Base-by-base conservation (phyloP, 2,888 invertebrate species). In the Dasysyrphus tricinctus region DNA sequence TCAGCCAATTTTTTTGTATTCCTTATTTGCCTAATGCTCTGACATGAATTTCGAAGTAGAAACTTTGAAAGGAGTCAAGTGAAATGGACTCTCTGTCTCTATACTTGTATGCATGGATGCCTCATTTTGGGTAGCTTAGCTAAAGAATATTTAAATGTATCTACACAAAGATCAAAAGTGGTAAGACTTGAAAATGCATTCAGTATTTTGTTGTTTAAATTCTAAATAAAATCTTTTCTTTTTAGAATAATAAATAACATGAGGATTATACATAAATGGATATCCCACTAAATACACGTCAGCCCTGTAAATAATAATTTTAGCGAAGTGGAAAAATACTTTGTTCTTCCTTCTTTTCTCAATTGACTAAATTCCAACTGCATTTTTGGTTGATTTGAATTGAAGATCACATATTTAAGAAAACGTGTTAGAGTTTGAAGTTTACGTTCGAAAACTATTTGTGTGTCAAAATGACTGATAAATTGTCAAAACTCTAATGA, bases 1-100 rank as follows among this genome's bases (percentile, higher is more conserved):
- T 54, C 14, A 54, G 54, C 47, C 32, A 65, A 34, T 16, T 32
- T n/a, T n/a, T n/a, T 32, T 56, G 6, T 29, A 16, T 29, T 47
- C 9, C 32, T 49, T 49, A 49, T 67, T 67, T 67, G 67, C 54
- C 6, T 54, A 69, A 69, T 69, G 69, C 39, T 69, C 54, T 39
- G 37, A 69, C 69, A 54, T 69, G 49, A 69, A 54, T 69, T 69
- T 39, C n/a, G n/a, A 54, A 69, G 39, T 14, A 39, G 19, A 69
- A 39, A n/a, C 19, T 37, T 54, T 54, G 39, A 69, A 69, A 69
- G 19, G 69, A 69, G 69, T 69, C 51, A 39, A 69, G 69, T 69
- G 51, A 69, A 54, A 54, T 54, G 39, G 24, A 54, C 44, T 29
- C 39, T 16, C 9, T 19, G 34, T 57, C 19, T 8, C 37, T 2